These are phyloP conservation scores for Cyaniris semiargus DNA, from an alignment of 2,888 invertebrate genomes.

Conservation along the genomic window DNA sequence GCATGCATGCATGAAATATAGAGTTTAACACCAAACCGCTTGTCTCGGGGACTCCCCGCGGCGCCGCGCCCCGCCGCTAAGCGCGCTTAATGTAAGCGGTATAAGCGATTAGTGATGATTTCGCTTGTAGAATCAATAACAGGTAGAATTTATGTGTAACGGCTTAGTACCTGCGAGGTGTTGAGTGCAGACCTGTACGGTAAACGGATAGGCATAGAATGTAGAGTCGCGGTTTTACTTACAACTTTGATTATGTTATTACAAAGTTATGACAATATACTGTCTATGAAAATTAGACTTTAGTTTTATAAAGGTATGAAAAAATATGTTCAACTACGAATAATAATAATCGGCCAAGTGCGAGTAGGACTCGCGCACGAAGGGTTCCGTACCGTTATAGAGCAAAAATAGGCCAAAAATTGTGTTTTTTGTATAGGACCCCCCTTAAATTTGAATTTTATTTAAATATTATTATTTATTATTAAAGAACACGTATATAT, in stretches of 20 bases:
- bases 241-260: too few species aligned
- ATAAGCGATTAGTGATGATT: slow-evolving; percentile 28
- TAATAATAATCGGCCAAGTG: too few species aligned
- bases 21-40: slow-evolving; percentile 73
- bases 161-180: slow-evolving; percentile 15
- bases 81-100: slow-evolving; percentile 32
- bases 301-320: not conserved
- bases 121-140: slow-evolving; percentile 27
- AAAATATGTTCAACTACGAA: not conserved
- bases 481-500: too few species aligned
- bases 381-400: too few species aligned
- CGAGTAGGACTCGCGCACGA: too few species aligned
- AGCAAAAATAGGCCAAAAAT: too few species aligned
- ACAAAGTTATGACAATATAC: too few species aligned
- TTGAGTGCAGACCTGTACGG: not conserved
- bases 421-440: too few species aligned
- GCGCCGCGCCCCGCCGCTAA: slow-evolving; percentile 43
- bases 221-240: not conserved
- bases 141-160: slow-evolving; percentile 15
- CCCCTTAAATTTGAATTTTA: too few species aligned
- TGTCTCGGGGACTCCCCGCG: slow-evolving; percentile 61
- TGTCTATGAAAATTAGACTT: not conserved
- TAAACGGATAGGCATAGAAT: not conserved
- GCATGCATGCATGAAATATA: slow-evolving; percentile 70
- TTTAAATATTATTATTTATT: too few species aligned